Evolutionary conservation across 1,140 invertebrate species (phyloP), one percentile per base, ranked within the genome.

Genomic region (Ectropis grisescens): DNA sequence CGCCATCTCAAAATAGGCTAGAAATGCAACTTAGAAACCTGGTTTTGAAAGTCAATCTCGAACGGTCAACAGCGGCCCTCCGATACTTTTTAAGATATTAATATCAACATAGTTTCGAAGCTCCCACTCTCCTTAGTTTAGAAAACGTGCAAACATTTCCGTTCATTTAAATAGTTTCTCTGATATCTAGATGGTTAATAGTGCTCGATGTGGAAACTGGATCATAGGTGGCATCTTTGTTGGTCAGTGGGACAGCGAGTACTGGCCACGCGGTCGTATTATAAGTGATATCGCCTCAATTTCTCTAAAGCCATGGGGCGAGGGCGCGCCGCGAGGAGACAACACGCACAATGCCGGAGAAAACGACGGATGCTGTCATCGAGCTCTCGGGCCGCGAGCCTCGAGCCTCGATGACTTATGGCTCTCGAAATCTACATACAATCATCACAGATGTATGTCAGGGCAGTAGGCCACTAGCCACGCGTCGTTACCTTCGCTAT

Each of bases 341-440:
- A 42, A 37, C 25, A 27, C 33, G 35, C 37, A 58, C 52, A 58
- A 66, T 61, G 50, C 47, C 42, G 58, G 67, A 66, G 70, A 67
- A 75, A 70, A 70, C 58, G 48, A 41, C 57, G 56, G 48, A 72
- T 67, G 59, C 57, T 79, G 65, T 76, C 67, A 71, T 66, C 67
- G 36, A 44, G 45, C 49, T 56, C 44, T 52, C 43, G 45, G 37
- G 43, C 32, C 40, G 51, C 41, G 54, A 57, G n/a, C n/a, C n/a
- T n/a, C 43, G 45, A 38, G 43, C 32, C 40, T 53, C 41, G 54
- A 57, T 71, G 56, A 78, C 61, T 67, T 75, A 72, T 65, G 64
- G 53, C 65, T 72, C 67, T 64, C 57, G 67, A 66, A 76, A 76
- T 80, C 71, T 80, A 80, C 71, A 76, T 75, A 76, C 71, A 80